Evolutionary conservation across 2,888 invertebrate genomes (phyloP).

Genomic region (Archips xylosteana): DNA sequence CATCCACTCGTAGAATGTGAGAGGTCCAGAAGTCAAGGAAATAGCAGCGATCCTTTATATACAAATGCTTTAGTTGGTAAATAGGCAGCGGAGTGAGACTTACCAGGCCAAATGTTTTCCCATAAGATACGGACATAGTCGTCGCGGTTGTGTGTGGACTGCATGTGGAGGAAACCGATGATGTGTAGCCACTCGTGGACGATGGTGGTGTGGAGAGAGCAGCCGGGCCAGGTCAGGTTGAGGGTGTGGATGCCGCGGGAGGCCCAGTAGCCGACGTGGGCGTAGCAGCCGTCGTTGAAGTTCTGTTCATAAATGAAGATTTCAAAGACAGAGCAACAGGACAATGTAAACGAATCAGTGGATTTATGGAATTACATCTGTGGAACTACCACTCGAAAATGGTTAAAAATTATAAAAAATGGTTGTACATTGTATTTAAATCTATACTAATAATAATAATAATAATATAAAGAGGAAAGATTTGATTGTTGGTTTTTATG

Average conservation of each 20-base stretch:
- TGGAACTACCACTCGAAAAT: too few relatives aligned
- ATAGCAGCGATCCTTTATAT: too few relatives aligned
- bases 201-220: slow-evolving; percentile 84
- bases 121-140: slow-evolving; percentile 87
- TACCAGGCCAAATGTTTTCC: slow-evolving; percentile 87
- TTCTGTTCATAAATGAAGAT: slow-evolving; percentile 47
- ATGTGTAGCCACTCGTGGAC: slow-evolving; percentile 87
- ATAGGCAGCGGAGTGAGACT: neutral
- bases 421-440: too few relatives aligned
- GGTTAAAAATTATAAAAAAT: too few relatives aligned
- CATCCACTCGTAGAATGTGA: slow-evolving; percentile 89
- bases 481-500: too few relatives aligned
- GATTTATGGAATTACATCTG: too few relatives aligned
- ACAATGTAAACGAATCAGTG: too few relatives aligned
- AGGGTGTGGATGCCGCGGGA: slow-evolving; percentile 65
- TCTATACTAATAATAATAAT: too few relatives aligned
- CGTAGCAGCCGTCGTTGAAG: slow-evolving; percentile 59
- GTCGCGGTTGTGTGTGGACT: slow-evolving; percentile 61
- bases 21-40: slow-evolving; percentile 64
- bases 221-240: slow-evolving; percentile 73
- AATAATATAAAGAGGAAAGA: too few relatives aligned
- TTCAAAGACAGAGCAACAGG: too few relatives aligned
- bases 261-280: slow-evolving; percentile 59
- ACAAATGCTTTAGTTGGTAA: too few relatives aligned
- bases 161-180: slow-evolving; percentile 68